phyloP scores from a whole-genome alignment of 2,888 invertebrate species.

The Ypsolopha scabrella region DNA sequence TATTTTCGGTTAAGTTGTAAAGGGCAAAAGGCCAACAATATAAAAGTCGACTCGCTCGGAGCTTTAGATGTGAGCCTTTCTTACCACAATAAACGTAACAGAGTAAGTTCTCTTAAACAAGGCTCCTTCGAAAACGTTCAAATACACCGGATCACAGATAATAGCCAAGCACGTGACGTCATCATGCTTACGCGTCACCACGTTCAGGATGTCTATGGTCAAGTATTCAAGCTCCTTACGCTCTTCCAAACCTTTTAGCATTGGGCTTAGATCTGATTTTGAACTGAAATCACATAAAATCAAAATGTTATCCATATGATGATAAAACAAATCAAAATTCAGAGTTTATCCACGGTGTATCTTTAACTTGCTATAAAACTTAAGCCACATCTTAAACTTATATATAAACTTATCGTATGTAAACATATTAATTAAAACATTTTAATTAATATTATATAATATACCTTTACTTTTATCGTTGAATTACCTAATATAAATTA shows the following conservation, averaged over 20 bases:
- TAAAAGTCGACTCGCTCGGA: too few species aligned
- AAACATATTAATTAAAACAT: too few species aligned
- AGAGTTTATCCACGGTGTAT: too few species aligned
- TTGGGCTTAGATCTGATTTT: constrained; percentile 21
- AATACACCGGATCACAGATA: constrained; percentile 64
- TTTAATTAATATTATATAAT: too few species aligned
- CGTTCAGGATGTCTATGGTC: constrained; percentile 37
- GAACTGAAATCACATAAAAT: constrained; percentile 20
- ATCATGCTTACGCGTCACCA: constrained; percentile 21
- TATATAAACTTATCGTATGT: too few species aligned
- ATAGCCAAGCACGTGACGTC: constrained; percentile 63
- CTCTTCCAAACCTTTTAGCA: constrained; percentile 26
- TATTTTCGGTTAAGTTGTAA: too few species aligned
- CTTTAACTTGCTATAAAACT: too few species aligned
- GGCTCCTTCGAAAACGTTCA: constrained; percentile 57
- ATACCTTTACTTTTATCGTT: too few species aligned
- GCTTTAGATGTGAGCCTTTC: constrained; percentile 2
- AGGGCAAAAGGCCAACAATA: too few species aligned
- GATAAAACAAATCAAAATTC: constrained; percentile 2
- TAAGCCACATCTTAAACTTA: too few species aligned
- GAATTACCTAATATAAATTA: too few species aligned
- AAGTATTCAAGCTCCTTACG: constrained; percentile 38
- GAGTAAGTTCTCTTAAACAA: constrained; percentile 52
- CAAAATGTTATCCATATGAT: background rate
- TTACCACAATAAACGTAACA: constrained; percentile 67